A percentile compares a stretch with the other conserved stretches of the same genome.
These are phyloP conservation scores for Myopa tessellatipennis DNA, from an alignment of 2,888 invertebrate genomes.

Conservation along the genomic window DNA sequence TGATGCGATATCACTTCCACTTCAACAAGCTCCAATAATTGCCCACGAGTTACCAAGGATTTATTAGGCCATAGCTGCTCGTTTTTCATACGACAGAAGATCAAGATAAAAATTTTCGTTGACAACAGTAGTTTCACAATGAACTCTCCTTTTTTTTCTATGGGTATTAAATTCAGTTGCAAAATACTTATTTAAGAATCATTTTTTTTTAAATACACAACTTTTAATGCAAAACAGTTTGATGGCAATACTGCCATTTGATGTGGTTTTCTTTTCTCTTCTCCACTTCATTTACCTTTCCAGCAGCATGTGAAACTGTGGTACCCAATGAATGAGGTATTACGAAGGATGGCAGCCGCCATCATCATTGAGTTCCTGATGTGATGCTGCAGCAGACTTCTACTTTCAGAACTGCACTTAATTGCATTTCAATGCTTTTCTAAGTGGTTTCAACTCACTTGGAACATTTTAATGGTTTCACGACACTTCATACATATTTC, in stretches of 20 bases:
- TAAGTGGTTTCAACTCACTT: conserved; percentile 19
- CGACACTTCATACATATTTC: conserved; percentile 21
- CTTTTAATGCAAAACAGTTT: background rate
- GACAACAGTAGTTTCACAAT: too few species aligned
- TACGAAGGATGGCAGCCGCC: background rate
- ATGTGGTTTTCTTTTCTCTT: background rate
- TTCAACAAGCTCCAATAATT: too few species aligned
- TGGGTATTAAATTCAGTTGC: too few species aligned
- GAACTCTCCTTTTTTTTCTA: too few species aligned
- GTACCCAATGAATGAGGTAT: background rate
- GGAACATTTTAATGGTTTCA: conserved; percentile 29
- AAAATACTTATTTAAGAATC: too few species aligned
- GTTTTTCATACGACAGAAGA: too few species aligned
- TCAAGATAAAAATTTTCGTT: too few species aligned
- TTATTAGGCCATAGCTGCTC: too few species aligned
- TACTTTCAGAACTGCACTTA: background rate
- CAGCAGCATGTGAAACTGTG: background rate
- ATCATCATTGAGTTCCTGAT: background rate
- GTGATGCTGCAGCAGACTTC: background rate
- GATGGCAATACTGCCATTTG: too few species aligned
- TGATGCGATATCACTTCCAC: too few species aligned
- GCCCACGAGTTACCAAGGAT: too few species aligned
- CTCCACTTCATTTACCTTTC: conserved; percentile 16
- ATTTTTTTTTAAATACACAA: too few species aligned
- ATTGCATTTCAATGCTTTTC: conserved; percentile 11